These are phyloP conservation scores for Boleophthalmus pectinirostris DNA, from an alignment of 2,113 vertebrate genomes.

Conservation along the genomic window DNA sequence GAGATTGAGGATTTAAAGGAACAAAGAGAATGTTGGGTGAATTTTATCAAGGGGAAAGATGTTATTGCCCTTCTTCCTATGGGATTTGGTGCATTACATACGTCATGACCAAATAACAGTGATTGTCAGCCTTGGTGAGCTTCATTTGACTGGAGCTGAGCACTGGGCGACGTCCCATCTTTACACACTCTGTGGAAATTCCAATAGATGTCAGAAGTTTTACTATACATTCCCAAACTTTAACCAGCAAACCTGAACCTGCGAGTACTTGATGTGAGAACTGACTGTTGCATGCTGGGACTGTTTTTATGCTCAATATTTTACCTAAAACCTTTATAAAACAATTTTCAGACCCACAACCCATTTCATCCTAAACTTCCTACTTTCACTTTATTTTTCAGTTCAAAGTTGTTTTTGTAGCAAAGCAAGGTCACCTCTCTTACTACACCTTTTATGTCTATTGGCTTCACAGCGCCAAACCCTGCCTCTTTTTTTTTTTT, in stretches of 20 bases:
- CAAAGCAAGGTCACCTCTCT: conserved; percentile 55
- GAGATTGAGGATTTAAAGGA: too few species aligned
- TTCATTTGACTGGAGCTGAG: too few species aligned
- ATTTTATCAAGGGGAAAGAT: too few species aligned
- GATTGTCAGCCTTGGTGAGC: too few species aligned
- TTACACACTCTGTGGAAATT: neutral
- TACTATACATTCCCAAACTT: neutral
- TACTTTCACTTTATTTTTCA: conserved; percentile 28
- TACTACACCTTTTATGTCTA: conserved; percentile 26
- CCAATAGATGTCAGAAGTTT: neutral
- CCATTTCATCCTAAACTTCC: conserved; percentile 5
- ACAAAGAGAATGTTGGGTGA: too few species aligned
- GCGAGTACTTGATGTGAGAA: neutral
- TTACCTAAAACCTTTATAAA: neutral
- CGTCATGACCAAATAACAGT: too few species aligned
- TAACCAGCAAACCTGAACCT: neutral
- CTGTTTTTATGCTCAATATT: neutral
- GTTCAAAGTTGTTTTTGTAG: conserved; percentile 49
- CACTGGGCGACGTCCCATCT: too few species aligned
- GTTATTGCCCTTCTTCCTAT: too few species aligned
- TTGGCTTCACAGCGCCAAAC: conserved; percentile 27
- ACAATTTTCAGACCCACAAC: neutral
- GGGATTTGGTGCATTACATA: too few species aligned
- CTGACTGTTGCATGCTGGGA: neutral
- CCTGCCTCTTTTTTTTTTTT: conserved; percentile 10